Evolutionary conservation across 2,888 invertebrate genomes (phyloP), one percentile per base, ranked within the genome.

Genomic region (Thereva unica): DNA sequence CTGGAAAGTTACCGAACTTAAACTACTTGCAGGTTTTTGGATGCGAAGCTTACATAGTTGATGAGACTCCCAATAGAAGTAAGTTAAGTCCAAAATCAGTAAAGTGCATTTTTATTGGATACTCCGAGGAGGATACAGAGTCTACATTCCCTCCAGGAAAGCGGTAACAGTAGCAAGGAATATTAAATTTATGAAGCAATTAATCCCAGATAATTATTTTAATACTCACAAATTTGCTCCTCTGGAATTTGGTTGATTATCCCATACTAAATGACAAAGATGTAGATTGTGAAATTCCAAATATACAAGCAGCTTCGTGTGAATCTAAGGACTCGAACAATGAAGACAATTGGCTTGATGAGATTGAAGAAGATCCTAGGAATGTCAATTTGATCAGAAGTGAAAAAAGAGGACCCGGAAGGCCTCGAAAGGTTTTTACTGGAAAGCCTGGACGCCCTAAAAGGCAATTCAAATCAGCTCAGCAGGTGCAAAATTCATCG

Each of bases 381-480:
- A n/a, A n/a, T n/a, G n/a, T n/a, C n/a, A n/a, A n/a, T n/a, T n/a
- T n/a, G n/a, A n/a, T n/a, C n/a, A n/a, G n/a, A n/a, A n/a, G n/a
- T n/a, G n/a, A n/a, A n/a, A n/a, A n/a, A n/a, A n/a, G n/a, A n/a
- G 35, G 35, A 23, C 59, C n/a, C 8, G 71, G 70, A 12, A 63
- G 69, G 61, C 68, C 71, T 41, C 66, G 42, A 54, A 8, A 70
- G 5, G 10, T 71, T 34, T 61, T 70, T 12, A 68, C 63, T n/a
- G 71, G 70, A 23, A 56, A 44, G 47, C 68, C 55, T 54, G 71
- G 70, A 8, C 69, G 70, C 23, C 71, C 71, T 1, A 38, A 38
- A 40, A 72, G 70, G 49, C 40, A 63, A 44, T 71, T 55, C 12
- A 71, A 72, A 47, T 4, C 23, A 41, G 34, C 37, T 35, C 34